Evolutionary conservation across 2,888 invertebrate species (phyloP), one percentile per base, ranked within the genome.

Genomic region (Brassicogethes aeneus): DNA sequence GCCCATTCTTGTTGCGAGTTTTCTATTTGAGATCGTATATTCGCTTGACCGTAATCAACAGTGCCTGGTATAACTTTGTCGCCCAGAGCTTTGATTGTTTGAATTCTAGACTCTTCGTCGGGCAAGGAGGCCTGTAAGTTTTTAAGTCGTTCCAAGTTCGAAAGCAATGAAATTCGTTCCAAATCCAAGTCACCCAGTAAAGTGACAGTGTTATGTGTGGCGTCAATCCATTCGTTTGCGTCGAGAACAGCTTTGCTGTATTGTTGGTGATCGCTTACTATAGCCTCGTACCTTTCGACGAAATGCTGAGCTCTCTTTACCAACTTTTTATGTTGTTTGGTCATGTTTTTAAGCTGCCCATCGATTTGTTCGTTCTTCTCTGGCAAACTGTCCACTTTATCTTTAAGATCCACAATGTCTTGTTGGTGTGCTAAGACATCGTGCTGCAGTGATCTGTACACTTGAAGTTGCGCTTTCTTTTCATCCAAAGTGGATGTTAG

Each of bases 1-100:
- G 90, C 86, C 91, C 91, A 92, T 69, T 91, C 90, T 60, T 90
- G 88, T 57, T 90, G 89, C 0, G 90, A 86, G 7, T 81, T 79
- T 59, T 91, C 90, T 32, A 92, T 83, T 70, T 91, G 90, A 8
- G 85, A 82, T 45, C 87, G 75, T n/a, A 93, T 84, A 53, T 87
- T 85, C 0, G 82, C 75, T 68, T 91, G 89, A 0, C 91, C 92
- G 34, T 75, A 77, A 57, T 85, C 86, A 23, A 86, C 71, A 0
- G 92, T 92, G 15, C 88, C 89, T 2, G 90, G 87, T 31, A 92
- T 78, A 0, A 95, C 93, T 63, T 89, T 89, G 62, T 92, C 89
- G 1, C 91, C 91, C n/a, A 93, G 65, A 3, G 74, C 72, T 40
- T 87, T 77, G 39, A 94, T 87, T 61, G 82, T 82, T 50, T 83